phyloP scores from a whole-genome alignment of 2,113 vertebrate genomes.

The Parotia lawesii region DNA sequence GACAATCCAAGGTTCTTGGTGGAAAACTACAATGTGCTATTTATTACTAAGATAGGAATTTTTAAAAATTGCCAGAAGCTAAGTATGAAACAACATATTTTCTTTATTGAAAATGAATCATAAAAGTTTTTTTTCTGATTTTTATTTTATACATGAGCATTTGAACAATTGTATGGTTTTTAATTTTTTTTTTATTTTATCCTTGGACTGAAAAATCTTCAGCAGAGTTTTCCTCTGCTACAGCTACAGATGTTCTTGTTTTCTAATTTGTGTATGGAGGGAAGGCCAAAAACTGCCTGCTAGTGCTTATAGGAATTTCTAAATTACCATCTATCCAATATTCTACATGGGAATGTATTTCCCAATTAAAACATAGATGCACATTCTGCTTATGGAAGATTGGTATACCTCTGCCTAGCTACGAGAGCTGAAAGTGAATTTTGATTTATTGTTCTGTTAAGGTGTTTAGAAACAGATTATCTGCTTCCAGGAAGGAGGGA shows the following conservation, averaged over 20 bases:
- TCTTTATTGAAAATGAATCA: background rate
- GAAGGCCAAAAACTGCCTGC: background rate
- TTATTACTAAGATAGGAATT: background rate
- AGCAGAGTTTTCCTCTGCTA: background rate
- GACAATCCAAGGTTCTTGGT: background rate
- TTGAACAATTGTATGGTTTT: background rate
- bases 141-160: background rate
- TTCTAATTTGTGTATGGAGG: background rate
- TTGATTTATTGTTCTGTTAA: background rate
- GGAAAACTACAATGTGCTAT: background rate
- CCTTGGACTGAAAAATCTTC: background rate
- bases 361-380: background rate
- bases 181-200: background rate
- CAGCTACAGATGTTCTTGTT: background rate
- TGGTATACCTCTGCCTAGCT: background rate
- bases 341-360: rapidly evolving
- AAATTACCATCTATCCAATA: background rate
- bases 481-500: background rate
- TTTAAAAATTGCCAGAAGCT: background rate
- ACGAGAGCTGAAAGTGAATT: background rate
- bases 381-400: background rate
- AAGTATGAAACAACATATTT: background rate
- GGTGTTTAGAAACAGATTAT: background rate
- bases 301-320: background rate
- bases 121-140: background rate